phyloP scores from a whole-genome alignment of 2,113 vertebrate genomes.

The Tursiops truncatus region DNA sequence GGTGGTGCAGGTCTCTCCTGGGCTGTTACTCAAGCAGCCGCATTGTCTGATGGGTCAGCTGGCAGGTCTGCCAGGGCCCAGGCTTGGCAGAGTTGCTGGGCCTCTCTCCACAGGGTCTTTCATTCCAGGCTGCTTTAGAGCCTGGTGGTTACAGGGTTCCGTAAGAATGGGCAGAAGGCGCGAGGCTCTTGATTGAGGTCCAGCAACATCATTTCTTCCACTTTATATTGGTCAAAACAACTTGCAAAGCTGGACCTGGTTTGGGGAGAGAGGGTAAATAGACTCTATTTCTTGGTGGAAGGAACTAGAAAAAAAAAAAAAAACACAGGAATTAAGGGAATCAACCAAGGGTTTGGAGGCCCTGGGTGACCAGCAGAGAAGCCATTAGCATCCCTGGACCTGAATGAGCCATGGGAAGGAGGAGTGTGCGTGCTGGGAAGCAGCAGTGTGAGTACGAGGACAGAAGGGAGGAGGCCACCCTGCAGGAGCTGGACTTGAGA shows the following conservation, averaged over 20 bases:
- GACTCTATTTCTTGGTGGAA: background rate
- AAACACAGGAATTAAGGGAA: background rate
- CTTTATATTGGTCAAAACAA: background rate
- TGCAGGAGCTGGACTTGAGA: background rate
- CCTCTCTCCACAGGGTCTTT: background rate
- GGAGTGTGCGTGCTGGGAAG: background rate
- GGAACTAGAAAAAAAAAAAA: background rate
- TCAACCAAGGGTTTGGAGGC: background rate
- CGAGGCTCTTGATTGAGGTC: background rate
- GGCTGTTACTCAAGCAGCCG: background rate
- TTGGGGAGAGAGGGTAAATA: background rate
- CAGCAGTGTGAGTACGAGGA: background rate
- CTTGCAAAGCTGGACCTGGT: background rate
- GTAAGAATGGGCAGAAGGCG: background rate
- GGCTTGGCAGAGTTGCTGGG: background rate
- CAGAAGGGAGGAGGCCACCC: background rate
- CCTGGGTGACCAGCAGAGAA: background rate
- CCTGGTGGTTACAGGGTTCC: background rate
- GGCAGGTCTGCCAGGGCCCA: background rate
- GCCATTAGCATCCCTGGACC: background rate
- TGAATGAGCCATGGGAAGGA: background rate
- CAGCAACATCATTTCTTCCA: background rate
- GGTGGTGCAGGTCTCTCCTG: background rate
- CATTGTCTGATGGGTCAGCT: background rate
- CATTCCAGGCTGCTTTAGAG: background rate